A percentile compares a stretch with the other conserved stretches of the same genome.
Evolutionary conservation across 2,797 vertebrate genomes (phyloP).

Genomic region (Pangasius larnaudii): DNA sequence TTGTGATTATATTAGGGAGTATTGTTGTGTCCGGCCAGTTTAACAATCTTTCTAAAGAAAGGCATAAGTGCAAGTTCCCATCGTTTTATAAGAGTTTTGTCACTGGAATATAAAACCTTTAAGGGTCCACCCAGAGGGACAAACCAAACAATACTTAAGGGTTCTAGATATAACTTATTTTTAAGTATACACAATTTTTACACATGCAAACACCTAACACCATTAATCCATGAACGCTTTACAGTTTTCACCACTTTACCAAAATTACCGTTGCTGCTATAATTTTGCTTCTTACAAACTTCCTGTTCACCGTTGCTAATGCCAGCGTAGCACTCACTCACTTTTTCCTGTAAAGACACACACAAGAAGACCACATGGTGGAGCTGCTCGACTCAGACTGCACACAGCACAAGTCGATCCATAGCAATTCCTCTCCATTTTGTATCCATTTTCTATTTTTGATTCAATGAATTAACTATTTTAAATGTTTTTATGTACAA

Average conservation of each 20-base stretch:
- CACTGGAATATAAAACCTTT: not conserved
- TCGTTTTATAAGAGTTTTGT: not conserved
- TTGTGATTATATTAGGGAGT: not conserved
- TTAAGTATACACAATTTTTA: not conserved
- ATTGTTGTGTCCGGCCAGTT: not conserved
- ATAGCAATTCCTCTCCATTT: not conserved
- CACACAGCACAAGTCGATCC: not conserved
- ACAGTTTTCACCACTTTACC: not conserved
- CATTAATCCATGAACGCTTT: not conserved
- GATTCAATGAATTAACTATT: not conserved
- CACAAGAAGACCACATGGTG: conserved; percentile 24
- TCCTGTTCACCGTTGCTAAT: not conserved
- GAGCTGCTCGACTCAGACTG: conserved; percentile 5
- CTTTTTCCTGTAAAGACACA: not conserved
- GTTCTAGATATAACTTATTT: too few species aligned
- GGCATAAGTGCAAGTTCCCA: not conserved
- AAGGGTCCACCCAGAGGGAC: not conserved
- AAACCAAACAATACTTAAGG: not conserved
- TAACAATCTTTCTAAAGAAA: not conserved
- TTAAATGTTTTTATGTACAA: not conserved
- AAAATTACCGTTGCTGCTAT: not conserved
- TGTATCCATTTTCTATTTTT: not conserved
- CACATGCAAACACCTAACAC: not conserved
- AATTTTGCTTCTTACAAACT: not conserved
- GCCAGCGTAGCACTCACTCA: not conserved